Base-by-base conservation (phyloP, 2,888 invertebrate species). In the Cyclophora punctaria region DNA sequence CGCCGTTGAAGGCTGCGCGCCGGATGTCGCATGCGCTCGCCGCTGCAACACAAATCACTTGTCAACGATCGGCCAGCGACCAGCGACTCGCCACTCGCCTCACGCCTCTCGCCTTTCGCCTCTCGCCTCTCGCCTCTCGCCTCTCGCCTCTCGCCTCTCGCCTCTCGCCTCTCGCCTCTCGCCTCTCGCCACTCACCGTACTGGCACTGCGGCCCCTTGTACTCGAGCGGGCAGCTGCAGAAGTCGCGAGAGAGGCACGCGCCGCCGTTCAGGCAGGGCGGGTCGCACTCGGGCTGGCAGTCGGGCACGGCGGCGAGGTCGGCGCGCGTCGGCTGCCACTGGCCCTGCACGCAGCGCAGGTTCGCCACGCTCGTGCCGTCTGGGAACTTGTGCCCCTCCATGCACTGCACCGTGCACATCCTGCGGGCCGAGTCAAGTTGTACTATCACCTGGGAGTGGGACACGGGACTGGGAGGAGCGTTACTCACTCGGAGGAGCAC, bases 241-340 rank as follows among this genome's bases (percentile, higher is more conserved):
- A 91, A 88, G 69, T 96, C 93, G 5, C 92, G 90, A 0, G 93
- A 90, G 0, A 95, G 80, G 71, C 97, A 97, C n/a, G 90, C 90
- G 0, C 97, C 97, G 0, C 94, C 95, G 69, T 97, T 95, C 53
- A 89, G 73, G 68, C 97, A 97, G 0, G 92, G 89, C 0, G 95
- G 95, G 48, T 63, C 63, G 61, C 80, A 90, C 77, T 87, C 90
- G 80, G 95, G 92, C 77, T 86, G 69, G 69, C 95, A 95, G 73
- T 95, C 93, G 0, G 95, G 94, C 7, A 94, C 81, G 3, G 89
- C 78, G 0, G 83, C 69, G 78, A 92, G 89, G 55, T 93, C 92
- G 0, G 89, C 75, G n/a, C 92, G 89, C 0, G 90, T 84, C 3
- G 95, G 93, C 35, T 87, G 73, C 95, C 95, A 95, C 53, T 90